A percentile compares a stretch with the other conserved stretches of the same genome.
Evolutionary conservation across 2,888 invertebrate genomes (phyloP).

Genomic region (Cecidostiba fungosa): DNA sequence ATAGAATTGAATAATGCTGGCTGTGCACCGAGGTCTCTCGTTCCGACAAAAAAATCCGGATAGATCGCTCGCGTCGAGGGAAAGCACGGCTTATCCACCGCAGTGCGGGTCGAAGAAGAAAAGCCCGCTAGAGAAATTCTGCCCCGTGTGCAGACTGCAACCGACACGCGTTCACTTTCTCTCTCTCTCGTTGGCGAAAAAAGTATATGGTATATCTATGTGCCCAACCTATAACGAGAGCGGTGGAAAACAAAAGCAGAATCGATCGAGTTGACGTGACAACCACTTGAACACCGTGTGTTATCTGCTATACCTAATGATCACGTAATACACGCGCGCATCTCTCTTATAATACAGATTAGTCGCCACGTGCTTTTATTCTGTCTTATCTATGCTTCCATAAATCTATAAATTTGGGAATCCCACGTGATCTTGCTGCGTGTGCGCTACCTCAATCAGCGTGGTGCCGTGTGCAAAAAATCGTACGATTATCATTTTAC

Average conservation of each 20-base stretch:
- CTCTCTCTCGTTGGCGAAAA: too few relatives aligned
- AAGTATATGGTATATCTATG: too few relatives aligned
- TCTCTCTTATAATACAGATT: background rate
- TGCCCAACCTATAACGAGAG: too few relatives aligned
- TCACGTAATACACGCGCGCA: background rate
- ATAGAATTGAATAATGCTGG: slow-evolving; percentile 36
- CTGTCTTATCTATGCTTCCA: background rate
- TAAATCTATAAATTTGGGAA: background rate
- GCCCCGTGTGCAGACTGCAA: too few relatives aligned
- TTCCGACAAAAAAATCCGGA: slow-evolving; percentile 8
- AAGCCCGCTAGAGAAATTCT: slow-evolving; percentile 44
- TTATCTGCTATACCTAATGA: background rate
- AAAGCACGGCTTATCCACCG: slow-evolving; percentile 32
- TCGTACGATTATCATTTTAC: background rate
- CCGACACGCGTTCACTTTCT: slow-evolving; percentile 33
- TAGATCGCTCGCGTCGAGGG: slow-evolving; percentile 17
- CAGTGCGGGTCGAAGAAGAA: slow-evolving; percentile 6
- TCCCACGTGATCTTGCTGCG: background rate
- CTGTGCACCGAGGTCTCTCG: background rate
- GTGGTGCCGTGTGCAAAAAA: background rate
- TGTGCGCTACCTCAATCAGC: background rate
- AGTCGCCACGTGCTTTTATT: background rate
- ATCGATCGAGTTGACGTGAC: background rate
- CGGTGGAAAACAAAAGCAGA: background rate
- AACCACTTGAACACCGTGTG: background rate